These are phyloP conservation scores for Rhodeus uyekii DNA, from an alignment of 2,797 vertebrate genomes.

Conservation along the genomic window DNA sequence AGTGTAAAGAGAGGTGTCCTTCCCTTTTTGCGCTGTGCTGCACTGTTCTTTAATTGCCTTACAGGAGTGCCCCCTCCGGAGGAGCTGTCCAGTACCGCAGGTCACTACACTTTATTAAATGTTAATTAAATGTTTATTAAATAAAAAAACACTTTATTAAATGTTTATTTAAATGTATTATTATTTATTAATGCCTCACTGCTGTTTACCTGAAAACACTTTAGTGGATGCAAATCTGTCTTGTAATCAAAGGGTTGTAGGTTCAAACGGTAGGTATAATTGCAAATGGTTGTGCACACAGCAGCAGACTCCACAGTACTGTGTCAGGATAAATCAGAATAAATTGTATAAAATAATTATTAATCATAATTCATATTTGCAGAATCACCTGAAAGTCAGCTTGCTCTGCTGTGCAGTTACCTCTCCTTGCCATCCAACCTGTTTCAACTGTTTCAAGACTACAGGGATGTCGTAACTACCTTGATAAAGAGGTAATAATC, in stretches of 20 bases:
- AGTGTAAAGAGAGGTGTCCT: constrained; percentile 85
- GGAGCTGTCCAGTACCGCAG: constrained; percentile 78
- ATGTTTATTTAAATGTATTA: too few relatives aligned
- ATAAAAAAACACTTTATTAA: too few relatives aligned
- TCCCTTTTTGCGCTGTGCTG: constrained; percentile 90
- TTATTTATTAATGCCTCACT: too few relatives aligned
- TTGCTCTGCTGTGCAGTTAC: constrained; percentile 90
- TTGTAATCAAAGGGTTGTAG: neutral
- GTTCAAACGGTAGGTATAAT: neutral
- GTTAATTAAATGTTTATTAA: too few relatives aligned
- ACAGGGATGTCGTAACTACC: constrained; percentile 81
- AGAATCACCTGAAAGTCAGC: constrained; percentile 84
- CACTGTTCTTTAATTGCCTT: constrained; percentile 93
- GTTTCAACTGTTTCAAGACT: constrained; percentile 93
- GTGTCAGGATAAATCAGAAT: neutral
- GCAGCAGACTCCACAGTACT: neutral
- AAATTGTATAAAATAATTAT: neutral
- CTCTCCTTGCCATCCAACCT: constrained; percentile 90
- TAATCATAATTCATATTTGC: constrained; percentile 42
- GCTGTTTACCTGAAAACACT: neutral
- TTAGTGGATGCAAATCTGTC: neutral
- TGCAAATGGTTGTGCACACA: neutral
- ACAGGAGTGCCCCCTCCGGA: constrained; percentile 91
- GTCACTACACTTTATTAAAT: constrained; percentile 59
- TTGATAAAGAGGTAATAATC: constrained; percentile 84